A percentile compares a stretch with the other conserved stretches of the same genome.
Conservation (phyloP, 2,888 invertebrate genomes). For the Chymomyza procnemis region DNA sequence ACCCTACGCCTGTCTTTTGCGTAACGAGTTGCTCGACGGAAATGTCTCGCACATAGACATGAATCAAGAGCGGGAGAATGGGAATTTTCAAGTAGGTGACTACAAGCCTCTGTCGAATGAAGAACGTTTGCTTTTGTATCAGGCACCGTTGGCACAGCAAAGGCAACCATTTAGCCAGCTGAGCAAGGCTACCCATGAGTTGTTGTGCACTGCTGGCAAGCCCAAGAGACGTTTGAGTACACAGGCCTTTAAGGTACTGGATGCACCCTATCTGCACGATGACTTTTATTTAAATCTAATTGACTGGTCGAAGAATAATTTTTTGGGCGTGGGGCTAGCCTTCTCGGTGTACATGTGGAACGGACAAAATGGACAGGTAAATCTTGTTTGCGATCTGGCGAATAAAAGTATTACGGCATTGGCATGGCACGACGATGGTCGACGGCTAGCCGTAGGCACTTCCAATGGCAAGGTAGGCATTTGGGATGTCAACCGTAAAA, state of each 20-base stretch:
- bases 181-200: neutral
- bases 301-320: slow-evolving; percentile 99
- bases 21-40: neutral
- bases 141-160: neutral
- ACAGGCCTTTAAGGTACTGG: slow-evolving; percentile 94
- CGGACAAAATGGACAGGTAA: slow-evolving; percentile 91
- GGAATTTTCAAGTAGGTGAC: neutral
- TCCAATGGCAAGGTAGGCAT: slow-evolving; percentile 98
- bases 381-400: slow-evolving; percentile 96
- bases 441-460: slow-evolving; percentile 97
- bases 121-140: neutral
- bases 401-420: slow-evolving; percentile 98
- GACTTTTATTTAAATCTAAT: slow-evolving; percentile 99
- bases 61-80: neutral
- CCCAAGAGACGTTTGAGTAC: slow-evolving; percentile 86
- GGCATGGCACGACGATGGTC: slow-evolving; percentile 98
- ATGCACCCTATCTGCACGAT: slow-evolving; percentile 83
- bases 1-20: neutral
- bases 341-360: slow-evolving; percentile 99
- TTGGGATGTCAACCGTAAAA: slow-evolving; percentile 97
- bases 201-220: neutral
- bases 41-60: neutral
- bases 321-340: slow-evolving; percentile 97
- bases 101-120: neutral
- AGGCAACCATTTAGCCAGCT: neutral